Evolutionary conservation across 1,140 invertebrate species (phyloP).

Genomic region (Listronotus bonariensis): DNA sequence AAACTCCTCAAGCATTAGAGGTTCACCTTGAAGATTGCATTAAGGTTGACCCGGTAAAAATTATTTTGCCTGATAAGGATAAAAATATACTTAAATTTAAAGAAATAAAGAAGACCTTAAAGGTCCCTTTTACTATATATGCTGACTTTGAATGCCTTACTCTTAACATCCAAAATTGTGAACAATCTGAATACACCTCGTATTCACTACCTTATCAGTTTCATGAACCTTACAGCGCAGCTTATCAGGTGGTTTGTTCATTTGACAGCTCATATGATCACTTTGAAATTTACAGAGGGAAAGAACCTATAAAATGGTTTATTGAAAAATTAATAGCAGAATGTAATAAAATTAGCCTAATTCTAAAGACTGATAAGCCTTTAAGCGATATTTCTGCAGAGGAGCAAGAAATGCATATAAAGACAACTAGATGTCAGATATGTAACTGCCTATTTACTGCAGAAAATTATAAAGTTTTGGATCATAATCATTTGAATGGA

Average conservation of each 20-base stretch:
- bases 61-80: constrained; percentile 29
- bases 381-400: constrained; percentile 36
- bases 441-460: constrained; percentile 40
- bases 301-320: constrained; percentile 40
- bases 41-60: constrained; percentile 20
- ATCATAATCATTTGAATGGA: constrained; percentile 53
- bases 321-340: constrained; percentile 34
- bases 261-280: constrained; percentile 45
- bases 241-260: constrained; percentile 28
- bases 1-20: constrained; percentile 37
- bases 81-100: constrained; percentile 46
- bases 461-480: constrained; percentile 39
- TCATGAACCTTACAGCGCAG: constrained; percentile 47
- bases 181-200: constrained; percentile 8
- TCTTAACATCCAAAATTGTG: constrained; percentile 18
- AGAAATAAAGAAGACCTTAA: constrained; percentile 34
- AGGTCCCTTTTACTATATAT: constrained; percentile 50
- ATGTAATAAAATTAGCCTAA: constrained; percentile 31
- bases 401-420: constrained; percentile 1
- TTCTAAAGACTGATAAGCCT: constrained; percentile 21
- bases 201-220: constrained; percentile 41
- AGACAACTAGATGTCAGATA: constrained; percentile 45
- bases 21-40: constrained; percentile 36
- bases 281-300: constrained; percentile 33
- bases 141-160: constrained; percentile 49